Percentiles rank a stretch among this genome's conserved stretches.
Evolutionary conservation across 1,140 invertebrate species (phyloP).

Genomic region (Trichomalopsis sarcophagae): DNA sequence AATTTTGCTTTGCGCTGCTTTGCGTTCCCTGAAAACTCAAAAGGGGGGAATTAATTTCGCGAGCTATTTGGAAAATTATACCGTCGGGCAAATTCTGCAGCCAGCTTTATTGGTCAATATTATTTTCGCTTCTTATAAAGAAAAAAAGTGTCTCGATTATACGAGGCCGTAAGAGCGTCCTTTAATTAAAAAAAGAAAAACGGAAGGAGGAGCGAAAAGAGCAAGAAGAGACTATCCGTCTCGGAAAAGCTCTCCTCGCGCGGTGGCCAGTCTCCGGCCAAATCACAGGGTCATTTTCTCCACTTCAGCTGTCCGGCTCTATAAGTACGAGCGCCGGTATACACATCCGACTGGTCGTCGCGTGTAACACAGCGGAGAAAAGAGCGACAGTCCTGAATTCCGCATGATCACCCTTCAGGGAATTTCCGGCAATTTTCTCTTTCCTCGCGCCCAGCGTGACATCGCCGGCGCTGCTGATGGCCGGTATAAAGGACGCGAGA

Average conservation of each 20-base stretch:
- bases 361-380: background rate
- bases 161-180: background rate
- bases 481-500: slow-evolving; percentile 51
- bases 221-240: background rate
- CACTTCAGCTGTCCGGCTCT: background rate
- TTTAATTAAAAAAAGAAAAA: background rate
- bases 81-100: too few relatives aligned
- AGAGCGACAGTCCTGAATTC: slow-evolving; percentile 46
- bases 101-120: too few relatives aligned
- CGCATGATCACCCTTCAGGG: slow-evolving; percentile 55
- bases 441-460: slow-evolving; percentile 48
- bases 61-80: background rate
- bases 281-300: slow-evolving; percentile 54
- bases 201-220: too few relatives aligned
- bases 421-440: slow-evolving; percentile 58
- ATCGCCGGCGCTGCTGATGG: slow-evolving; percentile 40
- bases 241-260: background rate
- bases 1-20: background rate
- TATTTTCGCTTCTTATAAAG: too few relatives aligned
- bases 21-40: background rate
- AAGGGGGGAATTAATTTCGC: background rate
- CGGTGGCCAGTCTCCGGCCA: background rate
- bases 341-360: background rate
- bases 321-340: background rate
- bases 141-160: background rate